Base-by-base conservation (phyloP, 2,797 vertebrate genomes). In the Cossypha dichroa region DNA sequence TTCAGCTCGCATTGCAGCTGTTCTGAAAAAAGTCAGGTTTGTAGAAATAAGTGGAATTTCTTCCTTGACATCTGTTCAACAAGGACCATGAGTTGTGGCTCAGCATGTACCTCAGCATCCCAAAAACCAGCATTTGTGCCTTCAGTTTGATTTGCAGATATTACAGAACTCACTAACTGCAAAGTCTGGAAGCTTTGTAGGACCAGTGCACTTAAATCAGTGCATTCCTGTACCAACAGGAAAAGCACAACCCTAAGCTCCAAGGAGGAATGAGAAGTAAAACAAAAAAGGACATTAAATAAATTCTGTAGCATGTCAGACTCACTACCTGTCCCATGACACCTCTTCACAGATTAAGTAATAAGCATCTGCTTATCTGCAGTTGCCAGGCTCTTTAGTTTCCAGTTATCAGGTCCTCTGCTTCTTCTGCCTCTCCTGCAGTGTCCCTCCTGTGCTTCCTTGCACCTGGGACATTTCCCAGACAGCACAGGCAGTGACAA, bases 341-440 rank as follows among this genome's bases (percentile, higher is more conserved):
- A 62, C 29, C 55, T 79, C 45, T 52, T 23, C 54, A 13, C 5
- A 86, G 66, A 77, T 75, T 54, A 66, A 91, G 31, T 15, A 88
- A 81, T n/a, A 88, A 90, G 12, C 14, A 21, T 40, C 67, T 63
- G 51, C 78, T 91, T 94, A 94, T 90, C 93, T 91, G 54, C 43
- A 31, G 19, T 36, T 88, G 13, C 43, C 82, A 91, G 85, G 41
- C 78, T 83, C 62, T 89, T 46, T 7, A 13, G 36, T 40, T 77
- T 49, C 34, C 81, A 80, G 29, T 67, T 93, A 52, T 49, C 36
- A 15, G n/a, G 48, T 54, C 17, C 48, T 92, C 73, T 70, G 38
- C 46, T 80, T 52, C 78, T 94, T 40, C 75, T 73, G 40, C 52
- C n/a, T 77, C 54, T 70, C 33, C 51, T 74, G 26, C 29, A 63